These are phyloP conservation scores for Biston betularia DNA, from an alignment of 2,888 invertebrate genomes.

Conservation along the genomic window DNA sequence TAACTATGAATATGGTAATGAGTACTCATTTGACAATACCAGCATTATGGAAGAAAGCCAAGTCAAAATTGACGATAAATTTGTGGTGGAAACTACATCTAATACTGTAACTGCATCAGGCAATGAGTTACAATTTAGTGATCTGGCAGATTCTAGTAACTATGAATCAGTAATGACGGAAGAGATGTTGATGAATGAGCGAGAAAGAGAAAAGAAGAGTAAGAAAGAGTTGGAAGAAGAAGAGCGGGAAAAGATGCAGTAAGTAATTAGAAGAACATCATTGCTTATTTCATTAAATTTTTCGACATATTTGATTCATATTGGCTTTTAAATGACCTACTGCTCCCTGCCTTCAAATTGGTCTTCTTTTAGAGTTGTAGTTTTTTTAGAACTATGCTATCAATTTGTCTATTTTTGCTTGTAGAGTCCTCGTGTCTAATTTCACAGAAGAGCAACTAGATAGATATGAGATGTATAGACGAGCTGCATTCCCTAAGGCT, in stretches of 20 bases:
- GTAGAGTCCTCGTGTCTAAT: conserved; percentile 97
- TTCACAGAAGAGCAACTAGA: conserved; percentile 99
- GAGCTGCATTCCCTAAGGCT: conserved; percentile 99
- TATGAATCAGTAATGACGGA: conserved; percentile 74
- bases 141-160: conserved; percentile 54
- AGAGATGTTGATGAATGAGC: conserved; percentile 79
- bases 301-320: neutral
- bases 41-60: conserved; percentile 57
- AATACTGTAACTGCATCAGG: conserved; percentile 56
- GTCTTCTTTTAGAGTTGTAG: neutral
- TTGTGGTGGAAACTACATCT: conserved; percentile 55
- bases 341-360: neutral
- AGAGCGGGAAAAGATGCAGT: conserved; percentile 98
- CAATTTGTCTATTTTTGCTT: conserved; percentile 49
- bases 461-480: conserved; percentile 98
- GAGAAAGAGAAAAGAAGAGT: conserved; percentile 90
- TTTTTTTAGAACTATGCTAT: conserved; percentile 6
- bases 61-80: conserved; percentile 54
- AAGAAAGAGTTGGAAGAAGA: conserved; percentile 96
- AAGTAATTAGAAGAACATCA: conserved; percentile 64
- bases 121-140: conserved; percentile 69
- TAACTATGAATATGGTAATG: conserved; percentile 76
- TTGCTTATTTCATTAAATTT: neutral
- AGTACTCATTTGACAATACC: conserved; percentile 71
- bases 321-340: neutral